phyloP scores from a whole-genome alignment of 2,888 invertebrate genomes.

The Celastrina argiolus region DNA sequence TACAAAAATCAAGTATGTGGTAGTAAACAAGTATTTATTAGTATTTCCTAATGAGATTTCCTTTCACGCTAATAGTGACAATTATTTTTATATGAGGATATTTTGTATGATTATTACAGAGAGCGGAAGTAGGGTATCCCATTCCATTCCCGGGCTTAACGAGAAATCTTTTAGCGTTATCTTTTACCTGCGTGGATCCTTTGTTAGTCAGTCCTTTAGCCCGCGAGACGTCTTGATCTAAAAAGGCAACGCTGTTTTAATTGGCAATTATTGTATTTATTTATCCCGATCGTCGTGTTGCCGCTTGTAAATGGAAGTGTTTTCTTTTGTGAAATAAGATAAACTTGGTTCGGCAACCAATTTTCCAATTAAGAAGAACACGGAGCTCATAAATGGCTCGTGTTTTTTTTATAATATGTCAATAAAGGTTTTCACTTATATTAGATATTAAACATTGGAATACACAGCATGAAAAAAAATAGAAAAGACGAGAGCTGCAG shows the following conservation, averaged over 20 bases:
- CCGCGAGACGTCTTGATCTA: not conserved
- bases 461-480: no score
- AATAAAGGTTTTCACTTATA: no score
- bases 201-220: not conserved
- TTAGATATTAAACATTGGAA: no score
- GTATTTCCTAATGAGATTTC: not conserved
- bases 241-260: not conserved
- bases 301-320: not conserved
- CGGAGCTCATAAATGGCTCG: not conserved
- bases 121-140: not conserved
- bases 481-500: no score
- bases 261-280: constrained; percentile 1
- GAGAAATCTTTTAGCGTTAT: not conserved
- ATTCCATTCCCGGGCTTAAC: not conserved
- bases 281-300: not conserved
- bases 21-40: not conserved
- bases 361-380: constrained; percentile 1
- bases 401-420: not conserved
- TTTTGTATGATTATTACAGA: not conserved
- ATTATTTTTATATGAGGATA: not conserved
- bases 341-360: not conserved
- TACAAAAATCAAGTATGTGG: not conserved
- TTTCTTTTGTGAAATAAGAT: not conserved
- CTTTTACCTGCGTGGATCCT: not conserved
- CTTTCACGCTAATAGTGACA: not conserved